phyloP scores from a whole-genome alignment of 2,888 invertebrate species.

The Pheosia gnoma region DNA sequence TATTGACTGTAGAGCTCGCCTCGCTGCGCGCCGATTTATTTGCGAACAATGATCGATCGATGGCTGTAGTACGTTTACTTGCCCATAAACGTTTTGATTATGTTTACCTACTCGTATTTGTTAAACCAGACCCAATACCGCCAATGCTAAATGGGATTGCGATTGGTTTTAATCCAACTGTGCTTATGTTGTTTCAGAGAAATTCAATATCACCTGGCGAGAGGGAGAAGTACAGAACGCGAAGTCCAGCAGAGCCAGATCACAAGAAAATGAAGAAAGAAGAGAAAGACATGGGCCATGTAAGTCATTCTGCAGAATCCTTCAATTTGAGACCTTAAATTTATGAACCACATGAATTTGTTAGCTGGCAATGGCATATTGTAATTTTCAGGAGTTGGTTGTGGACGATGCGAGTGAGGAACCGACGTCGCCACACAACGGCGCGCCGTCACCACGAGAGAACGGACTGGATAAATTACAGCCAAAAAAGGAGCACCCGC shows the following conservation, averaged over 20 bases:
- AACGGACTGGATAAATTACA: conserved; percentile 93
- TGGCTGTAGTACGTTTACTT: conserved; percentile 75
- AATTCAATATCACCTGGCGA: conserved; percentile 94
- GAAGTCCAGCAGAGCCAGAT: conserved; percentile 89
- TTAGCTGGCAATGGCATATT: background rate
- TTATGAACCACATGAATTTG: too few relatives aligned
- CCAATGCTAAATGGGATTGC: conserved; percentile 46
- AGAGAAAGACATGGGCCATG: conserved; percentile 92
- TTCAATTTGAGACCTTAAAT: too few relatives aligned
- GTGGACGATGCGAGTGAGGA: conserved; percentile 98
- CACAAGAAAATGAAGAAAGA: conserved; percentile 91
- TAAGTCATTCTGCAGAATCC: conserved; percentile 71
- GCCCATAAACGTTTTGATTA: conserved; percentile 80
- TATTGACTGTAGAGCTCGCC: conserved; percentile 80
- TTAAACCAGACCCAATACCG: conserved; percentile 61
- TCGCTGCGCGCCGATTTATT: conserved; percentile 81
- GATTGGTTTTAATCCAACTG: conserved; percentile 43
- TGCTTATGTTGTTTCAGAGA: conserved; percentile 84
- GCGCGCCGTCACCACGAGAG: conserved; percentile 94
- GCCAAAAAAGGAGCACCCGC: conserved; percentile 90
- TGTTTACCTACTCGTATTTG: conserved; percentile 75
- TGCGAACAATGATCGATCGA: conserved; percentile 84
- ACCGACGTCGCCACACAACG: conserved; percentile 92
- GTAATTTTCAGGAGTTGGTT: conserved; percentile 92
- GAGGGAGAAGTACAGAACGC: conserved; percentile 91